Base-by-base conservation (phyloP, 2,888 invertebrate genomes). In the Sarcophaga variegata region DNA sequence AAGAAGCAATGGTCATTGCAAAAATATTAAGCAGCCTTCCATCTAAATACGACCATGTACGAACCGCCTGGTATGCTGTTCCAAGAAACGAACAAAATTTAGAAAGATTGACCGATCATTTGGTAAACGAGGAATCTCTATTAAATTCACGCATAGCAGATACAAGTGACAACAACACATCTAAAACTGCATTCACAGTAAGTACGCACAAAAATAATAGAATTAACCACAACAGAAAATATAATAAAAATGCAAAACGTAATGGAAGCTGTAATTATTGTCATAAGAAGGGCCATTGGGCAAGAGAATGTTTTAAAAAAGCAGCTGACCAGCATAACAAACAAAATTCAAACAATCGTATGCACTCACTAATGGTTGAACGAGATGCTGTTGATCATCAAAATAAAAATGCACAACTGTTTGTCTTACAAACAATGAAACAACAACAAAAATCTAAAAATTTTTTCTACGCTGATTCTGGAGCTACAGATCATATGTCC, bases 401-500 rank as follows among this genome's bases (percentile, higher is more conserved):
- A 49, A 76, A 77, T 10, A 64, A 54, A 59, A 45, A 74, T 75
- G 67, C 78, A 59, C 76, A 81, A 71, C 11, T 82, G 85, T 88
- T 86, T 62, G 64, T 85, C 37, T 37, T 88, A 27, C 80, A 85
- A 59, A 63, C 78, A 49, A 63, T 5, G n/a, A 54, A 25, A 27
- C 4, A 62, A 12, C 54, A 59, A 63, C 70, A 72, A n/a, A 86
- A 84, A 79, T 78, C 60, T 22, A 74, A 66, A 22, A 78, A 85
- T 71, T 37, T 86, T 71, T 88, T 89, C 88, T 88, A 85, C 78
- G 84, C 89, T 12, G 87, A 88, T 82, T 88, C 88, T 25, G 86
- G 88, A 27, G 89, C 90, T 8, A 89, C 88, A 27, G 88, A 89
- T 72, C 88, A 89, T 67, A 89, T 89, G 88, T 81, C 75, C 2